phyloP scores from a whole-genome alignment of 2,113 vertebrate genomes.

The Apistogramma diplotaenia region DNA sequence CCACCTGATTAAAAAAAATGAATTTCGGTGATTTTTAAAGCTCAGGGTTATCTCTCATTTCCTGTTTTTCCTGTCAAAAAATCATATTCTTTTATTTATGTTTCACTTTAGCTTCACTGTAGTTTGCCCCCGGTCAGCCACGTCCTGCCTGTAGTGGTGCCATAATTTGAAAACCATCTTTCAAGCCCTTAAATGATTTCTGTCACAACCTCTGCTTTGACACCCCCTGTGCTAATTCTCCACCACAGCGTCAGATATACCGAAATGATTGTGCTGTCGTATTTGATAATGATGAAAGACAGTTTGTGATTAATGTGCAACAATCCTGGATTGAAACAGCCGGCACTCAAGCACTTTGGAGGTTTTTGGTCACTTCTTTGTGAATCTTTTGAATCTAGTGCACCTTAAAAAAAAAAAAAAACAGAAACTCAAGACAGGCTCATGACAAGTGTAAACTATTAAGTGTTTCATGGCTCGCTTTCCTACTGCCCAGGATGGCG shows the following conservation, averaged over 20 bases:
- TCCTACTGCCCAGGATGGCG: background rate
- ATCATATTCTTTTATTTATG: background rate
- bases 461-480: background rate
- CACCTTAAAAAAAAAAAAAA: background rate
- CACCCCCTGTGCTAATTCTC: background rate
- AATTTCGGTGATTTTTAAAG: too few species aligned
- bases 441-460: background rate
- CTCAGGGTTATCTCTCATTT: background rate
- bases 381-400: slow-evolving; percentile 44
- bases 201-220: slow-evolving; percentile 18
- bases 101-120: background rate
- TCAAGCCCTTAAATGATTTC: background rate
- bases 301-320: slow-evolving; percentile 13
- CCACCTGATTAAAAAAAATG: background rate
- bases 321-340: slow-evolving; percentile 49
- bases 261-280: slow-evolving; percentile 26
- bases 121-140: background rate
- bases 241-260: background rate
- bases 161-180: background rate
- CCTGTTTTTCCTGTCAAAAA: background rate
- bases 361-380: slow-evolving; percentile 38
- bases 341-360: slow-evolving; percentile 64
- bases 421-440: background rate
- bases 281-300: background rate
- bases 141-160: background rate